Base-by-base conservation (phyloP, 2,113 vertebrate species). In the Hemicordylus capensis region DNA sequence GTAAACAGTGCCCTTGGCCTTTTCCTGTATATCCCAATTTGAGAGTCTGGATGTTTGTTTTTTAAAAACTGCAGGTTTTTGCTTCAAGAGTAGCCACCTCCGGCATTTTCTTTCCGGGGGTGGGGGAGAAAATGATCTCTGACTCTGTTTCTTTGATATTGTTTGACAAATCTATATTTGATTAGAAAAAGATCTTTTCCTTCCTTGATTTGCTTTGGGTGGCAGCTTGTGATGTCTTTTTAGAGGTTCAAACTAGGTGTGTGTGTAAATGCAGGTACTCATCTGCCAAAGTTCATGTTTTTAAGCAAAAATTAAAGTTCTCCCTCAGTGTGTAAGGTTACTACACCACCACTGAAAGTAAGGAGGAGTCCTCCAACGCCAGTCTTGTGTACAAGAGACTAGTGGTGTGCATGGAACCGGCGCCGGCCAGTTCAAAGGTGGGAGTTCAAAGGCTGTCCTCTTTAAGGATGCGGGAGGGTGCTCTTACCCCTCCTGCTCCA, bases 11-110 rank as follows among this genome's bases (percentile, higher is more conserved):
- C 51, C 56, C 12, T 63, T 90, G 80, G 78, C 83, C 85, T 88
- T 85, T 80, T 76, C 69, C 84, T 22, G 1, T 84, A 87, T 76
- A 93, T 84, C 83, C 79, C 91, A 91, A 90, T 91, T 91, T 92
- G 42, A 77, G 89, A 90, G 56, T 69, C 66, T 42, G 70, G 11
- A 42, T 51, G 73, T 66, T 84, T 93, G 93, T 74, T 88, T 91
- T 91, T 85, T 79, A 80, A 79, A 80, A 76, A 93, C 70, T 85
- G 86, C 11, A 83, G 64, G 77, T 20, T 2, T 88, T 78, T 83
- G 46, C 64, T 72, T 78, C 0, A 1, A 66, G 92, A 81, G 87
- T 69, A 2, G 70, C 88, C 64, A 46, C 75, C 85, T 89, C 61
- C 79, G 83, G 90, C 87, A 61, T 83, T 87, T 87, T 85, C 91